Percentiles rank a stretch among this genome's conserved stretches.
Evolutionary conservation across 2,113 vertebrate genomes (phyloP).

Genomic region (Cryptotis parvus): DNA sequence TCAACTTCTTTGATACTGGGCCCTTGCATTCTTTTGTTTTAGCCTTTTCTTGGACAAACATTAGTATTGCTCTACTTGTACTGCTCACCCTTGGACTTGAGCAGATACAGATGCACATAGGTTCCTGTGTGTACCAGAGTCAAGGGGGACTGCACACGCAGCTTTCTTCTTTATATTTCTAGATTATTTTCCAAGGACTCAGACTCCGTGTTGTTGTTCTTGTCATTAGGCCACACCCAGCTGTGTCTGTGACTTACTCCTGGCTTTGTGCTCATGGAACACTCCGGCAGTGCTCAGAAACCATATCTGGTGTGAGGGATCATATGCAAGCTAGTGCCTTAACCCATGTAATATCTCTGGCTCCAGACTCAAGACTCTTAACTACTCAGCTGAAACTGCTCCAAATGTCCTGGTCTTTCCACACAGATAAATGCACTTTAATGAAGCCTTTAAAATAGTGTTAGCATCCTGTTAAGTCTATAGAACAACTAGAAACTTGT

Average conservation of each 20-base stretch:
- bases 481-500: background rate
- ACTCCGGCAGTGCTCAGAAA: too few species aligned
- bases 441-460: conserved; percentile 4
- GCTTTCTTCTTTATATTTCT: background rate
- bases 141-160: background rate
- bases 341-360: too few species aligned
- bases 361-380: background rate
- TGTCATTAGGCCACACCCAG: too few species aligned
- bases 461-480: background rate
- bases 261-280: too few species aligned
- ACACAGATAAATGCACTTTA: background rate
- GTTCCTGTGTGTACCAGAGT: background rate
- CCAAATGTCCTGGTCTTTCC: background rate
- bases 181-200: background rate
- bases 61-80: background rate
- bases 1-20: background rate
- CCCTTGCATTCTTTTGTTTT: background rate
- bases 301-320: too few species aligned
- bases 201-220: background rate
- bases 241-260: too few species aligned
- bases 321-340: too few species aligned
- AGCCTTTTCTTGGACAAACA: background rate
- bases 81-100: background rate
- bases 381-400: background rate
- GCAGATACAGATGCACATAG: background rate